Percentiles rank a stretch among this genome's conserved stretches.
These are phyloP conservation scores for Eidolon dupreanum DNA, from an alignment of 2,797 vertebrate genomes.

Conservation along the genomic window DNA sequence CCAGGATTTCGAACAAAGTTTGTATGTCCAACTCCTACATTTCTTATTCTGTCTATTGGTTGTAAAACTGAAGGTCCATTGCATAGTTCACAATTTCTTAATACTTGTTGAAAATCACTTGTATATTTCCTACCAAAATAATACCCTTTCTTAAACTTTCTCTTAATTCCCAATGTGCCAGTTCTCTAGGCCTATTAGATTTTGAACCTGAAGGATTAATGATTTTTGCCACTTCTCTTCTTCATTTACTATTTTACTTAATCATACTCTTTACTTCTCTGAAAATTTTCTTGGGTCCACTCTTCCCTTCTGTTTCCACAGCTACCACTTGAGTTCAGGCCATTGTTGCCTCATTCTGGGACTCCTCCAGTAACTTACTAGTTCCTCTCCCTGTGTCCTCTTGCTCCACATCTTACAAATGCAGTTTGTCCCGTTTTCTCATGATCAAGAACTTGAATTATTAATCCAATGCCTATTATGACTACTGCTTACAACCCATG, in stretches of 20 bases:
- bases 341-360: conserved; percentile 38
- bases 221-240: not conserved
- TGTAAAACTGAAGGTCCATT: not conserved
- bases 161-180: not conserved
- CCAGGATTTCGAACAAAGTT: not conserved
- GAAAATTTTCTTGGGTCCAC: not conserved
- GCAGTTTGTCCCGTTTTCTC: not conserved
- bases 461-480: not conserved
- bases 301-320: conserved; percentile 52
- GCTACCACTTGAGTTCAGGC: not conserved
- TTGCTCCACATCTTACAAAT: not conserved
- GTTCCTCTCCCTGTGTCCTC: not conserved
- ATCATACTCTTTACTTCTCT: not conserved
- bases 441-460: not conserved
- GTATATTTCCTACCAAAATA: not conserved
- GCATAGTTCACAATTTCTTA: not conserved
- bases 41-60: not conserved
- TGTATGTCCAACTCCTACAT: not conserved
- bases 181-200: not conserved
- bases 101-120: not conserved
- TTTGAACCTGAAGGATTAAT: not conserved
- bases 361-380: not conserved
- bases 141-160: not conserved
- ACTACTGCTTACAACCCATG: conserved; percentile 5
- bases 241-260: not conserved